Conservation (phyloP, 2,797 vertebrate genomes). For the Tapera naevia region DNA sequence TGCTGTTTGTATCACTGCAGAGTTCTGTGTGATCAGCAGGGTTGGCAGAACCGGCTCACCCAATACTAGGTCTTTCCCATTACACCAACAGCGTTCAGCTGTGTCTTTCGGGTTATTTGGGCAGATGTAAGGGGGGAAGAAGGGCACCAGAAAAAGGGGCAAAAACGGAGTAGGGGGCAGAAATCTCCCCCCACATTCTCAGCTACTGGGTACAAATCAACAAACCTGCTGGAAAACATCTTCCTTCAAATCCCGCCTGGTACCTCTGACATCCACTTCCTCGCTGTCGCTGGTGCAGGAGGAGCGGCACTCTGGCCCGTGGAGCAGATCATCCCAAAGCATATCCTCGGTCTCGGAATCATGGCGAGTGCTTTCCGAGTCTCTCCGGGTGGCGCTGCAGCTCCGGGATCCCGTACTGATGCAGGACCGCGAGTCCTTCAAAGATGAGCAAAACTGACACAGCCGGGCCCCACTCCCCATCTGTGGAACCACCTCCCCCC, state of each 20-base stretch:
- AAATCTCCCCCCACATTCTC: not conserved
- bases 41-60: not conserved
- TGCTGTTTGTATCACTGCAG: not conserved
- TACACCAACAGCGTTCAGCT: accelerated
- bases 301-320: constrained; percentile 89
- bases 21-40: accelerated
- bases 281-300: constrained; percentile 90
- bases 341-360: constrained; percentile 96
- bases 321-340: constrained; percentile 94
- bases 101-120: accelerated
- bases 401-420: constrained; percentile 42
- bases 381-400: constrained; percentile 72
- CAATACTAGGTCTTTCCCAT: not conserved
- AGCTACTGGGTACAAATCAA: not conserved
- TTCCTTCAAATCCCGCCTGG: constrained; percentile 81
- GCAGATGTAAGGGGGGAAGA: accelerated
- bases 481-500: accelerated
- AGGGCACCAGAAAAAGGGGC: too few relatives aligned
- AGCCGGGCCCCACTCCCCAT: accelerated
- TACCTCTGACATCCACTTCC: constrained; percentile 62
- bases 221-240: constrained; percentile 88
- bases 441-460: not conserved
- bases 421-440: constrained; percentile 65
- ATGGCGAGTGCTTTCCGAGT: constrained; percentile 82
- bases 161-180: too few relatives aligned